Base-by-base conservation (phyloP, 2,797 vertebrate genomes). In the Siniperca scherzeri region DNA sequence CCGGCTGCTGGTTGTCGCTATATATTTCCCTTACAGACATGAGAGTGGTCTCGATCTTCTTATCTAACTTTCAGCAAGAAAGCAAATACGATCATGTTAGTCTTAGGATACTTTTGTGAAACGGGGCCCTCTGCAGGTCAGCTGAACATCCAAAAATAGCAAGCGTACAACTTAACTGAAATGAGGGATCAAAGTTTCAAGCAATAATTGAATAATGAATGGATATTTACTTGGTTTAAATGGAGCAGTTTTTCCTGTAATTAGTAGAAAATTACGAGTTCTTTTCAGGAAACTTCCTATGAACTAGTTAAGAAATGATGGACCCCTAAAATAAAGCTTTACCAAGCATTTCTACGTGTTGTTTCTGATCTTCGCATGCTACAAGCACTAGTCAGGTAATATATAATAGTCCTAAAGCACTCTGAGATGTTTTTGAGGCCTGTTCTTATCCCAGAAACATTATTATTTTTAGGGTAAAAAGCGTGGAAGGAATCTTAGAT, bases 331-430 rank as follows among this genome's bases (percentile, higher is more conserved):
- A 12, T 17, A 22, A 76, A 86, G 33, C 56, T 21, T 19, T 0
- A 27, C 25, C 0, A 1, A 46, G 55, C 42, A 42, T 52, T 36
- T 77, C 1, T 5, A 8, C 13, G 59, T 69, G 5, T 70, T 19
- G 33, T 61, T 48, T 81, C 61, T 89, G 69, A 59, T 77, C 16
- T 67, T n/a, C 3, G 33, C 62, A 1, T n/a, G 48, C 78, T 57
- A 21, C 25, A 16, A 33, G 22, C 22, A 22, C 50, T 14, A 0
- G 55, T 57, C 50, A 48, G 57, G 46, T 74, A 27, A 64, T 56
- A 17, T 71, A 13, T 55, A 64, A 73, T n/a, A 6, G 1, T 36
- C 83, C 59, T 55, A 14, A 77, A 76, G 57, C 69, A 64, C 88
- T 78, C 48, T 7, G 40, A 77, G 21, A 76, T 30, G 64, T 71